These are phyloP conservation scores for Corbicula japonica DNA, from an alignment of 2,888 invertebrate species.

Conservation along the genomic window DNA sequence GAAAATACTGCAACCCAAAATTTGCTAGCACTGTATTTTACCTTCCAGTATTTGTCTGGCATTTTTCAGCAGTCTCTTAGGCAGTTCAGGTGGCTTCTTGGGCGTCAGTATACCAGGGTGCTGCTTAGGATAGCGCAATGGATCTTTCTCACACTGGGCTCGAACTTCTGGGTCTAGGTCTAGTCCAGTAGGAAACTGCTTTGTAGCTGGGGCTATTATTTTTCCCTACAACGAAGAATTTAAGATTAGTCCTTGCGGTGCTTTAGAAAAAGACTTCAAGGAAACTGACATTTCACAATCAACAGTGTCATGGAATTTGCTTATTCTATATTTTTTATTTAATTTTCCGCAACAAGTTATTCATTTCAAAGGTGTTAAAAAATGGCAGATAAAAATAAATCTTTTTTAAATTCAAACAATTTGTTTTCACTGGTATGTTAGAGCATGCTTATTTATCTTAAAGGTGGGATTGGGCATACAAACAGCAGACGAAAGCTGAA, in stretches of 20 bases:
- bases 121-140: slow-evolving; percentile 37
- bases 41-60: slow-evolving; percentile 64
- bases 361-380: too few relatives aligned
- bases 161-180: slow-evolving; percentile 31
- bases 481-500: too few relatives aligned
- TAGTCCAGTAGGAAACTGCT: slow-evolving; percentile 31
- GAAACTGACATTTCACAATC: too few relatives aligned
- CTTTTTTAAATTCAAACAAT: too few relatives aligned
- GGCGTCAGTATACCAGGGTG: slow-evolving; percentile 69
- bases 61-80: slow-evolving; percentile 63
- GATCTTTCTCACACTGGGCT: slow-evolving; percentile 24
- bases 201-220: not conserved
- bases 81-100: slow-evolving; percentile 53
- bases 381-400: too few relatives aligned
- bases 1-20: too few relatives aligned
- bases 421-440: too few relatives aligned
- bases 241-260: too few relatives aligned
- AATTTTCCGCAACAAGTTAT: not conserved
- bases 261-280: too few relatives aligned
- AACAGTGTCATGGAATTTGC: not conserved
- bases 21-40: slow-evolving; percentile 39
- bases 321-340: not conserved
- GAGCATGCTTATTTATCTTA: too few relatives aligned
- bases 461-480: too few relatives aligned
- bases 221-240: slow-evolving; percentile 9